A percentile compares a stretch with the other conserved stretches of the same genome.
Conservation (phyloP, 2,888 invertebrate genomes). For the Thymelicus sylvestris region DNA sequence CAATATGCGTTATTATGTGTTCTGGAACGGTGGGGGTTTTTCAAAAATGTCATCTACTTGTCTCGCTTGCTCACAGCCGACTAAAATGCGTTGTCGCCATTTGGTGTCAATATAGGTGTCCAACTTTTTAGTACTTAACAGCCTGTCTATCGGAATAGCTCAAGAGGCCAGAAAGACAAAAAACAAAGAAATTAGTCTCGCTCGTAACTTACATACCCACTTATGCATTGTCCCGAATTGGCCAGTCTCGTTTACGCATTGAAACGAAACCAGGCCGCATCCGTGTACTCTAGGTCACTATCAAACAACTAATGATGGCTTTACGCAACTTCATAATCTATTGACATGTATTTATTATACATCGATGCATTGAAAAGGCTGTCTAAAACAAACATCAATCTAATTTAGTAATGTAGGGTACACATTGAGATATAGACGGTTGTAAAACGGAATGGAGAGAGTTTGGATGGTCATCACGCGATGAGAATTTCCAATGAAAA, state of each 20-base stretch:
- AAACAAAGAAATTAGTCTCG: conserved; percentile 21
- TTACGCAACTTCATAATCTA: not conserved
- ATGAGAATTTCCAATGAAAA: conserved; percentile 71
- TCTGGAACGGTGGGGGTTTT: no score
- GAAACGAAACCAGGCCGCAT: conserved; percentile 58
- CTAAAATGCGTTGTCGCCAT: no score
- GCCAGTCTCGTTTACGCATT: conserved; percentile 43
- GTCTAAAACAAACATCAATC: conserved; percentile 31
- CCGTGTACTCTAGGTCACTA: conserved; percentile 57
- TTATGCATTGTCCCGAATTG: conserved; percentile 49
- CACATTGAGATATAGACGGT: conserved; percentile 38
- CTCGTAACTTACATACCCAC: conserved; percentile 37
- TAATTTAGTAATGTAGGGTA: conserved; percentile 51
- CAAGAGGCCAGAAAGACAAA: conserved; percentile 15
- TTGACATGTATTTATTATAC: conserved; percentile 7
- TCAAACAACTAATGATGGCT: conserved; percentile 20
- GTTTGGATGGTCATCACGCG: conserved; percentile 60
- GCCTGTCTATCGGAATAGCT: conserved; percentile 1
- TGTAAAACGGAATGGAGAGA: conserved; percentile 58
- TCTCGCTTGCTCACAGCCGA: no score
- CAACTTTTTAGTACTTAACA: no score
- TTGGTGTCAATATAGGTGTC: no score
- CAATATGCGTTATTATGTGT: no score
- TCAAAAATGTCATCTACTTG: no score
- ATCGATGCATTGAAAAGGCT: conserved; percentile 23